A percentile compares a stretch with the other conserved stretches of the same genome.
Conservation (phyloP, 2,797 vertebrate genomes). For the Crenuchus spilurus region DNA sequence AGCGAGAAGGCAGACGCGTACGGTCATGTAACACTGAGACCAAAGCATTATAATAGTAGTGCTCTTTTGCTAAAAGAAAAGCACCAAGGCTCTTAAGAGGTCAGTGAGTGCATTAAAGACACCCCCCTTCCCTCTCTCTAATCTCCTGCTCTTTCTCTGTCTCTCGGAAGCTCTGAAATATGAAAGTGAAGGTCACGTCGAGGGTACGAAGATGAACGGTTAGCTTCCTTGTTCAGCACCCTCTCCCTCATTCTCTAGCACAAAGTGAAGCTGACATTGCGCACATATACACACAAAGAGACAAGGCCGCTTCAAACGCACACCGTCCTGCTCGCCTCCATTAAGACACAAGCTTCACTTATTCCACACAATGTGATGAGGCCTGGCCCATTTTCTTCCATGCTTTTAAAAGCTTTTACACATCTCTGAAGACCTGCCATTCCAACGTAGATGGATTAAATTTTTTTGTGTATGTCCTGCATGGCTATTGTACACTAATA, state of each 20-base stretch:
- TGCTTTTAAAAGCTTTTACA: constrained; percentile 57
- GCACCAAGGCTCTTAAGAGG: constrained; percentile 39
- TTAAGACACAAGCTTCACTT: constrained; percentile 79
- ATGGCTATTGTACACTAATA: constrained; percentile 49
- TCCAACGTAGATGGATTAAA: constrained; percentile 39
- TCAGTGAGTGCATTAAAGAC: constrained; percentile 32
- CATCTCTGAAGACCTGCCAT: constrained; percentile 15
- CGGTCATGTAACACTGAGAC: constrained; percentile 18
- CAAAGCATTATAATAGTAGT: constrained; percentile 8
- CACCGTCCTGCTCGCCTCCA: constrained; percentile 55
- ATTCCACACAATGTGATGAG: constrained; percentile 70
- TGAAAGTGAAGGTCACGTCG: constrained; percentile 72
- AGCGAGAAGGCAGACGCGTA: neutral
- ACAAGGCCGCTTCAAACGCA: constrained; percentile 45
- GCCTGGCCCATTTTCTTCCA: constrained; percentile 58
- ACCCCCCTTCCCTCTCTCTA: neutral
- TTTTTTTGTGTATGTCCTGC: constrained; percentile 41
- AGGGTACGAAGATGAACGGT: constrained; percentile 75
- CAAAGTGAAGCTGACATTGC: constrained; percentile 73
- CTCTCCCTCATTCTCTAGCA: constrained; percentile 63
- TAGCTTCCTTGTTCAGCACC: constrained; percentile 74
- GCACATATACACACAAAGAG: constrained; percentile 48
- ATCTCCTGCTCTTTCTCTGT: constrained; percentile 44
- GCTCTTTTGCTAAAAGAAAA: constrained; percentile 34
- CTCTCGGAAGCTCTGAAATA: constrained; percentile 67